Evolutionary conservation across 2,888 invertebrate genomes (phyloP), one percentile per base, ranked within the genome.

Genomic region (Archips xylosteana): DNA sequence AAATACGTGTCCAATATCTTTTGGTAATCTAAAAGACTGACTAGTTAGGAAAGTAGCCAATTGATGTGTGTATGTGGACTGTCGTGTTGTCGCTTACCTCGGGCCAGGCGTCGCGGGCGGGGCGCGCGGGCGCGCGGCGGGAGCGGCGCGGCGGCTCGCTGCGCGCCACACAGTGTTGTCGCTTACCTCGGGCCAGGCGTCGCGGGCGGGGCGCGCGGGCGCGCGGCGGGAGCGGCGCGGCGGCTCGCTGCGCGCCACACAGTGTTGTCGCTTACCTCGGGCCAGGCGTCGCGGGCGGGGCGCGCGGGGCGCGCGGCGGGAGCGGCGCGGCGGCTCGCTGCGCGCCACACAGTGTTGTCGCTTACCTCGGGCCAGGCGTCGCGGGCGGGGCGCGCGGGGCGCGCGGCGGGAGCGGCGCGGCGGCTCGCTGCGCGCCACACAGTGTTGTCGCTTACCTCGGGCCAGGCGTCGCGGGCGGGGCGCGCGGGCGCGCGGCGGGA

Each of bases 321-420:
- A 66, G 66, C 82, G 64, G 34, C 80, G 78, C 75, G 92, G 92
- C 63, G 89, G 82, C 86, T 92, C 92, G 54, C 78, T 75, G n/a
- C n/a, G n/a, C n/a, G n/a, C n/a, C n/a, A n/a, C n/a, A 32, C 66
- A 23, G 63, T 10, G 60, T 71, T 36, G 36, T 5, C 36, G 36
- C 36, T 5, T 85, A 92, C 90, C 87, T 87, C 87, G 85, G 91
- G 89, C 91, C 91, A 91, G 85, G 71, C 72, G 78, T 74, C 67
- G 73, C 51, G 66, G 57, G 72, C 59, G 74, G 57, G 60, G 32
- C 42, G 32, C 23, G 60, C 15, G n/a, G n/a, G 23, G 39, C n/a
- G 42, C 45, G 67, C 59, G 67, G 47, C 57, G 23, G 23, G 23
- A 23, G 23, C 23, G 23, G 23, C 23, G 23, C 23, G 23, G 23